Conservation (phyloP, 1,140 invertebrate genomes). For the Monomorium pharaonis region DNA sequence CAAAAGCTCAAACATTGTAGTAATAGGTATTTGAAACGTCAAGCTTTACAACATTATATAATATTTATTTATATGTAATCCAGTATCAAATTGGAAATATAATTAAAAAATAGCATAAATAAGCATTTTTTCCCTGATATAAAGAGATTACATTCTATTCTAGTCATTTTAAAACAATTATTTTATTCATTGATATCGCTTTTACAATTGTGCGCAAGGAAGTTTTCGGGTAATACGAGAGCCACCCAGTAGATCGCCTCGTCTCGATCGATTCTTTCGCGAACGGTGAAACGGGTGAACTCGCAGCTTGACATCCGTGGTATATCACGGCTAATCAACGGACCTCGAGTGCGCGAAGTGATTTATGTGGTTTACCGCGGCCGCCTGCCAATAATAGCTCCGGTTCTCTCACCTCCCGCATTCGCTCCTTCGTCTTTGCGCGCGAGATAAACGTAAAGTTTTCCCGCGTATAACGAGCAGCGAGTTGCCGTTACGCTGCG, state of each 20-base stretch:
- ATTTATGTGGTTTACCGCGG: constrained; percentile 70
- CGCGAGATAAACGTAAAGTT: constrained; percentile 24
- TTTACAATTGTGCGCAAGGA: neutral
- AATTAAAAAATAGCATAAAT: no score
- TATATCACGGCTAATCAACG: constrained; percentile 78
- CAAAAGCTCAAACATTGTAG: no score
- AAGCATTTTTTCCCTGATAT: neutral
- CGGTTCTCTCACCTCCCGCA: neutral
- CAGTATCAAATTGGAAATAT: no score
- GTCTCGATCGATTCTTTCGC: constrained; percentile 35
- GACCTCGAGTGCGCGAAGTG: constrained; percentile 69
- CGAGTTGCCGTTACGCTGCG: neutral
- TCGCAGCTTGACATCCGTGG: constrained; percentile 68
- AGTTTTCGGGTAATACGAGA: neutral
- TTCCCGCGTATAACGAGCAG: constrained; percentile 19
- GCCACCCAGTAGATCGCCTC: constrained; percentile 4
- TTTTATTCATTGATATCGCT: neutral
- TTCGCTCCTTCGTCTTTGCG: constrained; percentile 24
- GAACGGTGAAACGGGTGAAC: constrained; percentile 60
- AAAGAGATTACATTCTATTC: neutral
- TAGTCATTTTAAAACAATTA: neutral
- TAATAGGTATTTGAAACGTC: no score
- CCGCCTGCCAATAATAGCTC: constrained; percentile 60
- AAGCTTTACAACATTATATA: no score
- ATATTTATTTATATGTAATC: no score